These are phyloP conservation scores for Trematomus bernacchii DNA, from an alignment of 2,797 vertebrate species.

Conservation along the genomic window DNA sequence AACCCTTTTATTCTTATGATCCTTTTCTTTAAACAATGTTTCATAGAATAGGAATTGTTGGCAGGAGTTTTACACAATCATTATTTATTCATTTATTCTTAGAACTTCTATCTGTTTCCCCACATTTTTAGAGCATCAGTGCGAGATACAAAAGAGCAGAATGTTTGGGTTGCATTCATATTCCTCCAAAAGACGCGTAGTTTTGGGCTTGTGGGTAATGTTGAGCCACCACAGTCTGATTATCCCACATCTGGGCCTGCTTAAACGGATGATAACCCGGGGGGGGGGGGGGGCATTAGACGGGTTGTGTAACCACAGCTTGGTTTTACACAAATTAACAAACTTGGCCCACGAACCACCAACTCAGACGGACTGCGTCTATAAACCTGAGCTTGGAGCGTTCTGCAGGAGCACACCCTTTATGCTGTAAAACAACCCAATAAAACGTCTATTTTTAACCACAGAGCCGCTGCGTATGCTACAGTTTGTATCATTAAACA, in stretches of 20 bases:
- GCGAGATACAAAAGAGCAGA: background rate
- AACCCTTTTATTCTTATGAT: background rate
- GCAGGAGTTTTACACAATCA: background rate
- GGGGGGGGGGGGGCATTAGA: slow-evolving; percentile 39
- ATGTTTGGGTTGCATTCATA: slow-evolving; percentile 20
- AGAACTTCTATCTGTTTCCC: background rate
- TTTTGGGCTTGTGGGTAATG: slow-evolving; percentile 46
- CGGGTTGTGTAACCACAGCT: slow-evolving; percentile 71
- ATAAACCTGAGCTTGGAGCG: slow-evolving; percentile 54
- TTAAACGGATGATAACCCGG: slow-evolving; percentile 63
- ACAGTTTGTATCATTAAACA: slow-evolving; percentile 26
- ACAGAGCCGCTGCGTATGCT: slow-evolving; percentile 25
- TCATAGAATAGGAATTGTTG: background rate
- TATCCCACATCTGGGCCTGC: slow-evolving; percentile 72
- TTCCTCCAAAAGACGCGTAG: slow-evolving; percentile 21
- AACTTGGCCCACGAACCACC: slow-evolving; percentile 56
- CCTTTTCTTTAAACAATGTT: background rate
- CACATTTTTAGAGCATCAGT: background rate
- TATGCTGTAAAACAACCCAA: slow-evolving; percentile 50
- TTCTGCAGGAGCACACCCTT: slow-evolving; percentile 48
- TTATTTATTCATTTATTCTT: slow-evolving; percentile 2
- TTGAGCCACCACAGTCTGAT: slow-evolving; percentile 60
- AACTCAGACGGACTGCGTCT: slow-evolving; percentile 49
- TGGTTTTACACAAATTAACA: slow-evolving; percentile 67
- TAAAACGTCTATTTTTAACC: slow-evolving; percentile 70